Percentiles rank a stretch among this genome's conserved stretches.
These are phyloP conservation scores for Phylloscopus whistleri DNA, from an alignment of 2,113 vertebrate genomes.

Conservation along the genomic window DNA sequence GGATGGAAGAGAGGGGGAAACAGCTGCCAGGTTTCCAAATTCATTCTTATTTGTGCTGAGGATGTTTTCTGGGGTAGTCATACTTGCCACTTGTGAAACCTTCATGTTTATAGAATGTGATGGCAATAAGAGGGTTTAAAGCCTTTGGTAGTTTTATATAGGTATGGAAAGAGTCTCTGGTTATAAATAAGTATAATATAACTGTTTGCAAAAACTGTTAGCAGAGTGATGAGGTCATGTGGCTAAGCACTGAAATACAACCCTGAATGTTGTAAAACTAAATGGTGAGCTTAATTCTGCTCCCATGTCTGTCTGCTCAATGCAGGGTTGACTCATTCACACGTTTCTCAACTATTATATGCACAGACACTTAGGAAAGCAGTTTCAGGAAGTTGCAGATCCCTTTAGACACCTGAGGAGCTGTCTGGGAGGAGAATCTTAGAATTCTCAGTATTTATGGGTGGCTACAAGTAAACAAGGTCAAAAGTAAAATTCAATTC, in stretches of 20 bases:
- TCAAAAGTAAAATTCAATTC: neutral
- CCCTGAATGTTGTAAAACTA: neutral
- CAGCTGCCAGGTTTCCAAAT: neutral
- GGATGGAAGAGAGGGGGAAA: neutral
- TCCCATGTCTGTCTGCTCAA: neutral
- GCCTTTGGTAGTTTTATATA: neutral
- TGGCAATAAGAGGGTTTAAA: neutral
- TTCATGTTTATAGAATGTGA: neutral
- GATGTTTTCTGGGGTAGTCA: neutral
- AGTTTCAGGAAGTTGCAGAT: neutral
- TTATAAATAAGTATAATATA: neutral
- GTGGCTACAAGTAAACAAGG: neutral
- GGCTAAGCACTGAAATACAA: neutral
- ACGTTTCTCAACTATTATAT: neutral
- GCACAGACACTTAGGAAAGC: neutral
- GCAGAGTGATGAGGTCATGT: neutral
- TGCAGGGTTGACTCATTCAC: neutral
- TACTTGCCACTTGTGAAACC: slow-evolving; percentile 14
- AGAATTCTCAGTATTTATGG: neutral
- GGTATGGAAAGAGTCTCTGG: neutral
- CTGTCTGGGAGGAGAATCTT: neutral
- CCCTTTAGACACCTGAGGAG: neutral
- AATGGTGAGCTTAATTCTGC: neutral
- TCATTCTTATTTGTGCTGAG: neutral
- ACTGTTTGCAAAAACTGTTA: neutral